Evolutionary conservation across 2,888 invertebrate species (phyloP).

Genomic region (Eristalinus sepulchralis): DNA sequence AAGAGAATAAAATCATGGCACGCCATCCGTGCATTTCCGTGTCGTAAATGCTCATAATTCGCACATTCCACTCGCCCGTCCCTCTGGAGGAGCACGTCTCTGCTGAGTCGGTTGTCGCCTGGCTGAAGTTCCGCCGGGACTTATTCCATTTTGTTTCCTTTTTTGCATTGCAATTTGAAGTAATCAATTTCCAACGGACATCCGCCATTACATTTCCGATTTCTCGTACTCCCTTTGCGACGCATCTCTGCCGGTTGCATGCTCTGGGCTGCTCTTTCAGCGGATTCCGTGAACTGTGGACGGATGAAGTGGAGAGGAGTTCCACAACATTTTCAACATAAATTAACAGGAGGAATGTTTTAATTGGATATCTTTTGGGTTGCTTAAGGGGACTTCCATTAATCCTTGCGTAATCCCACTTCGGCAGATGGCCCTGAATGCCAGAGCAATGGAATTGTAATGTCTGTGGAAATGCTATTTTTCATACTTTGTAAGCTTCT

Average conservation of each 20-base stretch:
- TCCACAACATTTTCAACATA: slow-evolving; percentile 15
- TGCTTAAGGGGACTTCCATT: background rate
- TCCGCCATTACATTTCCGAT: slow-evolving; percentile 52
- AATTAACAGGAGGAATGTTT: slow-evolving; percentile 28
- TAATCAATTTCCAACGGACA: slow-evolving; percentile 63
- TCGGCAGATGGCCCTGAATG: background rate
- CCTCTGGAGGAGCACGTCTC: background rate
- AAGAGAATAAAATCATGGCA: slow-evolving; percentile 1
- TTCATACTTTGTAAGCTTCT: too few species aligned
- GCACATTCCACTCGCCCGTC: background rate
- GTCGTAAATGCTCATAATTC: slow-evolving; percentile 17
- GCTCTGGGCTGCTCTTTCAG: background rate
- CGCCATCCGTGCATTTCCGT: slow-evolving; percentile 1
- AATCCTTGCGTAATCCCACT: background rate
- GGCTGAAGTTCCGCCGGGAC: background rate
- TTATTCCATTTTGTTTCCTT: background rate
- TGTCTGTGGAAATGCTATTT: too few species aligned
- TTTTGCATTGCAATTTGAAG: slow-evolving; percentile 14
- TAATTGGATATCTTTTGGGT: slow-evolving; percentile 27
- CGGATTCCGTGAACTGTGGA: background rate
- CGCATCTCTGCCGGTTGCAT: slow-evolving; percentile 28
- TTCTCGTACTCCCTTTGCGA: background rate
- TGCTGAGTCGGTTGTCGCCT: background rate
- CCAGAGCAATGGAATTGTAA: background rate
- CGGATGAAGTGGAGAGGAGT: background rate